Conservation (phyloP, 2,113 vertebrate species). For the Atractosteus spatula region DNA sequence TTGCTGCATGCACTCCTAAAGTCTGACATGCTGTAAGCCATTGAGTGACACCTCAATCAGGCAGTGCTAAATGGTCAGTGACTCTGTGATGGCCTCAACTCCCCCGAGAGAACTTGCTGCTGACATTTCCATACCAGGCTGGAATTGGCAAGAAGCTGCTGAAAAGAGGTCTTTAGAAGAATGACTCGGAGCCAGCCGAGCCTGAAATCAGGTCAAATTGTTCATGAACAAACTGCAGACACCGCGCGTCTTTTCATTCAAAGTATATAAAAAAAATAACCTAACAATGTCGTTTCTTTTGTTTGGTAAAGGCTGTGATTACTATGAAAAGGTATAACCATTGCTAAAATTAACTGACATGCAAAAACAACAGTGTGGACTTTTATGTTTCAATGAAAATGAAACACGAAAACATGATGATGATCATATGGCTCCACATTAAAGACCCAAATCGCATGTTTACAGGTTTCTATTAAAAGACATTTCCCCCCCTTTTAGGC, state of each 20-base stretch:
- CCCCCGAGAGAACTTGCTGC: slow-evolving; percentile 36
- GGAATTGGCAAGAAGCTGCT: slow-evolving; percentile 7
- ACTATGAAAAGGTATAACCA: background rate
- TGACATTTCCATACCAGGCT: slow-evolving; percentile 16
- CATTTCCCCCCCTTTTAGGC: too few species aligned
- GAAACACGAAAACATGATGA: background rate
- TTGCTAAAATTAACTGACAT: background rate
- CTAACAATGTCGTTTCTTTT: background rate
- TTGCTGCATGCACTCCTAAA: background rate
- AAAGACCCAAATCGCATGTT: too few species aligned
- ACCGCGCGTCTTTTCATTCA: slow-evolving; percentile 31
- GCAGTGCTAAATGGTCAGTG: slow-evolving; percentile 43
- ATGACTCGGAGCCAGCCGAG: background rate
- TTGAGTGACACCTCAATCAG: slow-evolving; percentile 62
- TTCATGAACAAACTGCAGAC: slow-evolving; percentile 49
- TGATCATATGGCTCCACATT: background rate
- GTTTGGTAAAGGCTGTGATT: too few species aligned
- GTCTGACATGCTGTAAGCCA: slow-evolving; percentile 49
- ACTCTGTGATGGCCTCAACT: slow-evolving; percentile 38
- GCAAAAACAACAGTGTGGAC: background rate
- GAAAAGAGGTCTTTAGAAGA: background rate
- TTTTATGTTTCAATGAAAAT: background rate
- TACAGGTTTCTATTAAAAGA: too few species aligned
- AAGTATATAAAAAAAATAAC: background rate
- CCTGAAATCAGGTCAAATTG: slow-evolving; percentile 52